A percentile compares a stretch with the other conserved stretches of the same genome.
Evolutionary conservation across 2,113 vertebrate species (phyloP).

Genomic region (Danio rerio): GRCz12tu NC_133186.1:34733001-34733500

Average conservation of each 20-base stretch:
- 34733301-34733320: constrained; percentile 39
- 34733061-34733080: constrained; percentile 37
- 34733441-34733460: too few relatives aligned
- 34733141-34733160: constrained; percentile 39
- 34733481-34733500: too few relatives aligned
- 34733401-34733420: too few relatives aligned
- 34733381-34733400: too few relatives aligned
- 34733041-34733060: constrained; percentile 16
- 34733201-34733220: constrained; percentile 55
- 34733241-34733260: constrained; percentile 51
- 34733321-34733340: constrained; percentile 49
- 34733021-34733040: constrained; percentile 41
- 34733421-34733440: too few relatives aligned
- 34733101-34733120: constrained; percentile 42
- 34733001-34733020: constrained; percentile 49
- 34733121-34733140: constrained; percentile 21
- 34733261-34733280: constrained; percentile 55
- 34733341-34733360: constrained; percentile 33
- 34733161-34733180: constrained; percentile 56
- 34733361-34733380: constrained; percentile 11
- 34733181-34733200: constrained; percentile 52
- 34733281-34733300: constrained; percentile 39
- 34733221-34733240: constrained; percentile 63
- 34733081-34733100: constrained; percentile 33
- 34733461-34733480: too few relatives aligned